phyloP scores from a whole-genome alignment of 2,888 invertebrate genomes.

The Oligia latruncula region DNA sequence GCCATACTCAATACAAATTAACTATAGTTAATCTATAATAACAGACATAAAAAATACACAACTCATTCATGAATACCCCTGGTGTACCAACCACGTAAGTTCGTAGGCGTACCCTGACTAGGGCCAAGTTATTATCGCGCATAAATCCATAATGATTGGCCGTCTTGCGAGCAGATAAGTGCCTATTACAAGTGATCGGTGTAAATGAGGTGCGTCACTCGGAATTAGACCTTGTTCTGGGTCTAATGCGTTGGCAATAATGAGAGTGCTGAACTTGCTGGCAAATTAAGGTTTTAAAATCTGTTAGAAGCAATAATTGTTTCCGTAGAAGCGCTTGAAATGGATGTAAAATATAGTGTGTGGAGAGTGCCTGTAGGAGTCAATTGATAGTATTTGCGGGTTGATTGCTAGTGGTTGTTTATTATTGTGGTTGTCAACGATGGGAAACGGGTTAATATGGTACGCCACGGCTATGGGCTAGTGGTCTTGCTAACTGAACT shows the following conservation, averaged over 20 bases:
- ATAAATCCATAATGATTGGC: slow-evolving; percentile 85
- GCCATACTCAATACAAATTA: slow-evolving; percentile 45
- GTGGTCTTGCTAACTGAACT: slow-evolving; percentile 17
- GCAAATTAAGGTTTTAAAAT: slow-evolving; percentile 46
- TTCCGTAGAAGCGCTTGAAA: slow-evolving; percentile 26
- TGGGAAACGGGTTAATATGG: slow-evolving; percentile 28
- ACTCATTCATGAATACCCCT: slow-evolving; percentile 49
- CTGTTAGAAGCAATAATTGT: slow-evolving; percentile 27
- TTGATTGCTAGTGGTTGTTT: slow-evolving; percentile 13
- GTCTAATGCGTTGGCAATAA: slow-evolving; percentile 73
- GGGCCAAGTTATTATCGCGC: slow-evolving; percentile 79
- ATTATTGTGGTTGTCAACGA: slow-evolving; percentile 18
- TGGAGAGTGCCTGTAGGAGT: background rate
- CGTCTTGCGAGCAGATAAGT: slow-evolving; percentile 73
- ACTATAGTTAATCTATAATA: slow-evolving; percentile 54
- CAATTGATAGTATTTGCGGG: slow-evolving; percentile 13
- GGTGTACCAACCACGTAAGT: slow-evolving; percentile 45
- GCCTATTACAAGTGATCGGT: slow-evolving; percentile 78
- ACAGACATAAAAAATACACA: slow-evolving; percentile 47
- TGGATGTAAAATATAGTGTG: slow-evolving; percentile 35
- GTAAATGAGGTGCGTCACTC: slow-evolving; percentile 80
- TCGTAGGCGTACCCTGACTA: slow-evolving; percentile 69
- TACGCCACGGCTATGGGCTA: background rate
- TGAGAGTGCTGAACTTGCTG: slow-evolving; percentile 56
- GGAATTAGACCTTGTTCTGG: slow-evolving; percentile 71